Evolutionary conservation across 37 sponge, comb jelly and placozoan genomes (phyloP).

Genomic region (Haliclona indistincta): DNA sequence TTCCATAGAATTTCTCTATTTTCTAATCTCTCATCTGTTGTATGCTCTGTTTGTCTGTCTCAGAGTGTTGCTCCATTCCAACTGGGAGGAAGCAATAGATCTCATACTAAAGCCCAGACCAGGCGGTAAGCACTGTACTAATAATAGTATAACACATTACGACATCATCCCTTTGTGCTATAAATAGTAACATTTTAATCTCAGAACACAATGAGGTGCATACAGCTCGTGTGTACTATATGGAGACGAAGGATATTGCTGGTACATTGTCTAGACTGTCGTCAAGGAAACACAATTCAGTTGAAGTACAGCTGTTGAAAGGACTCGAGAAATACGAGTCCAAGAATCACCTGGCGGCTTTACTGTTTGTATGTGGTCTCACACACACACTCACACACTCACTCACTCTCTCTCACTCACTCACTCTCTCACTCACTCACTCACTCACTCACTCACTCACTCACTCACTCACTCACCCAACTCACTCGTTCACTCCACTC

Average conservation of each 20-base stretch:
- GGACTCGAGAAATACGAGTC: slow-evolving; percentile 61
- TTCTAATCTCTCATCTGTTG: neutral
- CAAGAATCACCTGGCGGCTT: slow-evolving; percentile 36
- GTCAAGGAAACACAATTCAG: slow-evolving; percentile 12
- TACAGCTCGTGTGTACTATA: slow-evolving; percentile 46
- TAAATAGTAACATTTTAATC: neutral
- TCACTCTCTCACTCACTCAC: too few species aligned
- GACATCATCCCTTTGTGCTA: too few species aligned
- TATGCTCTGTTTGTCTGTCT: slow-evolving; percentile 5
- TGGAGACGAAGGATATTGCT: slow-evolving; percentile 42
- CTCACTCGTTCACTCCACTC: too few species aligned
- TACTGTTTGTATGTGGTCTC: slow-evolving; percentile 69
- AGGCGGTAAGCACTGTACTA: slow-evolving; percentile 43
- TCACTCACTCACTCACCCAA: too few species aligned
- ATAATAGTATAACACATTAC: neutral
- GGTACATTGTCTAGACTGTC: slow-evolving; percentile 53
- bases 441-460: too few species aligned
- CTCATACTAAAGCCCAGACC: slow-evolving; percentile 67
- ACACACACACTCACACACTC: too few species aligned
- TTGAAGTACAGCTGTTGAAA: slow-evolving; percentile 49
- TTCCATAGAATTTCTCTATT: too few species aligned
- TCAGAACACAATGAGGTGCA: slow-evolving; percentile 51
- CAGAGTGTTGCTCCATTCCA: slow-evolving; percentile 57
- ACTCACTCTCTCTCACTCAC: too few species aligned
- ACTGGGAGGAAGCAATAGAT: slow-evolving; percentile 71